Conservation (phyloP, 2,888 invertebrate genomes). For the Parelbella ahira region DNA sequence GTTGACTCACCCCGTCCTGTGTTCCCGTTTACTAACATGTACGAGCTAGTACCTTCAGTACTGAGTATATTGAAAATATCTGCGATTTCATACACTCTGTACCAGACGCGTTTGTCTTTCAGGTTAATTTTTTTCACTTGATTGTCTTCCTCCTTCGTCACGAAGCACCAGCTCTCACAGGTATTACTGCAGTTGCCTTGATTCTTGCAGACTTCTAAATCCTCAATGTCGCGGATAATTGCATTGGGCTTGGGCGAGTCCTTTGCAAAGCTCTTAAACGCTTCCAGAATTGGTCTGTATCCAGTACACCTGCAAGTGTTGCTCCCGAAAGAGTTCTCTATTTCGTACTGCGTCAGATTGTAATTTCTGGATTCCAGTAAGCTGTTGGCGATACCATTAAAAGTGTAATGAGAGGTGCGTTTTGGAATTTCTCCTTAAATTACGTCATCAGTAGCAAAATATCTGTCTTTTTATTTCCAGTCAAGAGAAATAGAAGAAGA, state of each 20-base stretch:
- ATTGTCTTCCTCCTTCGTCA: constrained; percentile 70
- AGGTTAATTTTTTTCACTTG: constrained; percentile 47
- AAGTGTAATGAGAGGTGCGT: no score
- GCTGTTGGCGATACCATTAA: constrained; percentile 37
- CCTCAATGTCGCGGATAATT: constrained; percentile 69
- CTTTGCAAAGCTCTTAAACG: constrained; percentile 85
- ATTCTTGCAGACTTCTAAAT: constrained; percentile 45
- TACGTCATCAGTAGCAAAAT: no score
- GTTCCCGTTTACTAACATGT: constrained; percentile 83
- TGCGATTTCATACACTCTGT: constrained; percentile 67
- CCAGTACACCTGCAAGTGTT: constrained; percentile 90
- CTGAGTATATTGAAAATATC: constrained; percentile 76
- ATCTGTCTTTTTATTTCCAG: no score
- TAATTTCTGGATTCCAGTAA: constrained; percentile 39
- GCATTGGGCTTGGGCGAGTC: constrained; percentile 67
- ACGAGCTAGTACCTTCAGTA: constrained; percentile 66
- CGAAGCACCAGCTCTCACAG: constrained; percentile 43
- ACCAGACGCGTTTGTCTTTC: constrained; percentile 67
- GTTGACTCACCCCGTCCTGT: constrained; percentile 36
- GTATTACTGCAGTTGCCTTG: constrained; percentile 23
- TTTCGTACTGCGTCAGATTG: constrained; percentile 80
- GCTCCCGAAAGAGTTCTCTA: constrained; percentile 86
- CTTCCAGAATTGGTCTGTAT: constrained; percentile 86
- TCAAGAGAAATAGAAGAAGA: no score
- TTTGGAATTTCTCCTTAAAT: no score